A percentile compares a stretch with the other conserved stretches of the same genome.
These are phyloP conservation scores for Rissa tridactyla DNA, from an alignment of 2,113 vertebrate species.

Conservation along the genomic window DNA sequence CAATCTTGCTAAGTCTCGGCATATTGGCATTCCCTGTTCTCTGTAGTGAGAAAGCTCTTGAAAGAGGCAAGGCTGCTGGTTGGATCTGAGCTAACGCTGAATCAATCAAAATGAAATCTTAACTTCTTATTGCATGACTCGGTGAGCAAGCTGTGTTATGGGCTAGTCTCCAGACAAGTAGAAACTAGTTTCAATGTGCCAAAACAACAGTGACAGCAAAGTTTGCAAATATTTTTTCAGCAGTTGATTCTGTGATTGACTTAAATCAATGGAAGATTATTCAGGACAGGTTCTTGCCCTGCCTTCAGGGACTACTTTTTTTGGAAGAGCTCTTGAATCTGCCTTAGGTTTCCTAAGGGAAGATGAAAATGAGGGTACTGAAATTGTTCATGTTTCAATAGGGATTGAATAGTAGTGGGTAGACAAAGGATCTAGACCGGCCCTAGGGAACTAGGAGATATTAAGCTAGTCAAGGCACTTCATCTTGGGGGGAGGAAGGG, in stretches of 20 bases:
- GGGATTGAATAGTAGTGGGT: not conserved
- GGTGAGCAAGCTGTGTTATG: not conserved
- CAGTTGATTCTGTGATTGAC: not conserved
- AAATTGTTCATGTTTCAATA: not conserved
- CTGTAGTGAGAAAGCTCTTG: not conserved
- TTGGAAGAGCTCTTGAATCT: not conserved
- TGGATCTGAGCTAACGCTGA: not conserved
- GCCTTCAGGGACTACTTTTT: not conserved
- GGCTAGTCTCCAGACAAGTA: not conserved
- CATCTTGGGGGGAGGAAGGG: fast-evolving
- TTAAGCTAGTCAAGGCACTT: not conserved
- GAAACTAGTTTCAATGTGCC: not conserved
- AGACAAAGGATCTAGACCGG: not conserved
- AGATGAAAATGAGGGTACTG: not conserved
- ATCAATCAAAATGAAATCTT: not conserved
- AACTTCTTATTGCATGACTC: not conserved
- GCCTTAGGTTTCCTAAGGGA: not conserved
- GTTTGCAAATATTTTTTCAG: not conserved
- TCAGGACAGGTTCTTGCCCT: not conserved
- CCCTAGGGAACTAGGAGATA: not conserved
- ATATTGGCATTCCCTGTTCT: not conserved
- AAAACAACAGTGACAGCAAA: constrained; percentile 2
- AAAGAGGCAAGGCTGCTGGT: not conserved
- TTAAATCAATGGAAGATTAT: not conserved
- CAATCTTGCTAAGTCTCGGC: not conserved